Evolutionary conservation across 1,140 invertebrate species (phyloP), one percentile per base, ranked within the genome.

Genomic region (Drosophila pseudoananassae): DNA sequence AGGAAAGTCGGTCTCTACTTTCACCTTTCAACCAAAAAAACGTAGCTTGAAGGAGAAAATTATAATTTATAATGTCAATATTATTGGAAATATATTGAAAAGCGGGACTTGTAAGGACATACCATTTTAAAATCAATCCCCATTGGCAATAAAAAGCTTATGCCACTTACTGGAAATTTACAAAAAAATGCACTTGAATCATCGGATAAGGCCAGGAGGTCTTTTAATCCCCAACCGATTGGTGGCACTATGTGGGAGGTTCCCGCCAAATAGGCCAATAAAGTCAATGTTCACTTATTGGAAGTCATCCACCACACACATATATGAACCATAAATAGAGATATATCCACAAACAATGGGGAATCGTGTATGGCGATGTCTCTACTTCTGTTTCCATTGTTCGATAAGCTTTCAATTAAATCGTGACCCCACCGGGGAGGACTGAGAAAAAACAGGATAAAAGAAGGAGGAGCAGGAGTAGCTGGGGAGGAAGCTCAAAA

Each of bases 401-500:
- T 59, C 45, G 40, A 69, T 52, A 31, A 58, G 56, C 64, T 74
- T 81, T 80, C 71, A 74, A 81, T 81, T 81, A 83, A 78, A 36
- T 50, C 43, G 40, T 38, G 47, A 66, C 31, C 56, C 36, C 40
- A 15, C 40, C 14, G 40, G 38, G 38, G 40, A 8, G 15, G 8
- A 43, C 5, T 40, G 38, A 10, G 12, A 40, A 40, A 38, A 38
- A 38, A 38, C n/a, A 8, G 10, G 38, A 40, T 10, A 43, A 43
- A 43, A 43, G 14, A 14, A 43, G 4, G 2, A 17, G 4, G 4
- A 14, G 14, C n/a, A 20, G 64, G 47, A 76, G 36, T 23, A 14
- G 14, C n/a, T n/a, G n/a, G n/a, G 20, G 20, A 3, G 20, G 20
- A 3, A 45, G 45, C 6, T 3, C 25, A 10, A 17, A 59, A n/a